These are phyloP conservation scores for Campylorhamphus procurvoides DNA, from an alignment of 2,113 vertebrate species.

Conservation along the genomic window DNA sequence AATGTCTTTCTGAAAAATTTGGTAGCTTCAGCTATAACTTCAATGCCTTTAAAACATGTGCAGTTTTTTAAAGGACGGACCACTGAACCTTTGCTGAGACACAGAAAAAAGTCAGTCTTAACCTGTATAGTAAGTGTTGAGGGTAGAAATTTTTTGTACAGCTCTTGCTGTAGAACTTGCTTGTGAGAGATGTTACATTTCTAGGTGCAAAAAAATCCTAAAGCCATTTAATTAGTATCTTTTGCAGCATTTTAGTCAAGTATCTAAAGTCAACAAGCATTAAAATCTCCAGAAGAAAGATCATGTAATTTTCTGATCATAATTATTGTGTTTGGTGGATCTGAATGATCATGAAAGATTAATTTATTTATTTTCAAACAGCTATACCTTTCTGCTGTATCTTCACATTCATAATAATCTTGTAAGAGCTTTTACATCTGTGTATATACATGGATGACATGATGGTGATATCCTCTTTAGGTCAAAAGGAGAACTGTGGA, in stretches of 20 bases:
- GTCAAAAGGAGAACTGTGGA: background rate
- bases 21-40: background rate
- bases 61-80: background rate
- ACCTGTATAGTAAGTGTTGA: background rate
- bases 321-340: background rate
- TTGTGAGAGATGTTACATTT: background rate
- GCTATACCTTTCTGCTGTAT: background rate
- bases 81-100: background rate
- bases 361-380: background rate
- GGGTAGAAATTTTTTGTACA: background rate
- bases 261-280: background rate
- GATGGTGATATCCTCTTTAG: background rate
- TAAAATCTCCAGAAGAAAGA: background rate
- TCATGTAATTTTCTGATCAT: background rate
- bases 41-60: background rate
- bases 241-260: background rate
- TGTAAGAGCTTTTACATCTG: background rate
- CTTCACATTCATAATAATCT: background rate
- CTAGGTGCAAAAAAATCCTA: background rate
- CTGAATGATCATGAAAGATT: background rate
- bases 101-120: background rate
- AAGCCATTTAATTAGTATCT: background rate
- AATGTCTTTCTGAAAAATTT: background rate
- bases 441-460: background rate
- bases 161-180: background rate